A percentile compares a stretch with the other conserved stretches of the same genome.
Conservation (phyloP, 2,888 invertebrate genomes). For the Pomacea canaliculata region DNA sequence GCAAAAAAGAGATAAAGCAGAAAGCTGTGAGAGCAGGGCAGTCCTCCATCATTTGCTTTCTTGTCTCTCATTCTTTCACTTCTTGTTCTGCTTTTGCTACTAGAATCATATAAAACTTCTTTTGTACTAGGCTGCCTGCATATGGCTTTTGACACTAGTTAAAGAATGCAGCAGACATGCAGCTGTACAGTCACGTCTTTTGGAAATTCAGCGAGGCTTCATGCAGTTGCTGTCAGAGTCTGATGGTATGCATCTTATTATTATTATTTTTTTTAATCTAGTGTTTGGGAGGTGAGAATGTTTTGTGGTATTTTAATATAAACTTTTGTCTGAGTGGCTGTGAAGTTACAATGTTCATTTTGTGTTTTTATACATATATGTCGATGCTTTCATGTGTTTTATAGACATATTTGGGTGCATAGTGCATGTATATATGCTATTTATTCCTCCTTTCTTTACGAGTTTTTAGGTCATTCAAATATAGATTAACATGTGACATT, state of each 20-base stretch:
- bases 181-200: constrained; percentile 78
- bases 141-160: constrained; percentile 87
- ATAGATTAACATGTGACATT: too few relatives aligned
- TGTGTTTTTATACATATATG: too few relatives aligned
- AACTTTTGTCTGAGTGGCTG: too few relatives aligned
- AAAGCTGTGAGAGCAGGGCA: not conserved
- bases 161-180: constrained; percentile 83
- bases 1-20: too few relatives aligned
- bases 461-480: too few relatives aligned
- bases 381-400: too few relatives aligned
- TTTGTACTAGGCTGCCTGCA: constrained; percentile 81
- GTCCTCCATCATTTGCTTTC: not conserved
- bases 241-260: constrained; percentile 77
- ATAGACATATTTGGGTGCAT: too few relatives aligned
- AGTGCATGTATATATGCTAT: too few relatives aligned
- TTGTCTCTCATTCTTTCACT: not conserved
- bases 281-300: not conserved
- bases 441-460: too few relatives aligned
- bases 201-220: constrained; percentile 83
- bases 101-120: not conserved
- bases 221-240: constrained; percentile 89
- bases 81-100: not conserved
- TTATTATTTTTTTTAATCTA: not conserved
- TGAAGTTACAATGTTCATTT: not conserved
- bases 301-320: not conserved